phyloP scores from a whole-genome alignment of 2,113 vertebrate genomes.

The Lagopus leucura region DNA sequence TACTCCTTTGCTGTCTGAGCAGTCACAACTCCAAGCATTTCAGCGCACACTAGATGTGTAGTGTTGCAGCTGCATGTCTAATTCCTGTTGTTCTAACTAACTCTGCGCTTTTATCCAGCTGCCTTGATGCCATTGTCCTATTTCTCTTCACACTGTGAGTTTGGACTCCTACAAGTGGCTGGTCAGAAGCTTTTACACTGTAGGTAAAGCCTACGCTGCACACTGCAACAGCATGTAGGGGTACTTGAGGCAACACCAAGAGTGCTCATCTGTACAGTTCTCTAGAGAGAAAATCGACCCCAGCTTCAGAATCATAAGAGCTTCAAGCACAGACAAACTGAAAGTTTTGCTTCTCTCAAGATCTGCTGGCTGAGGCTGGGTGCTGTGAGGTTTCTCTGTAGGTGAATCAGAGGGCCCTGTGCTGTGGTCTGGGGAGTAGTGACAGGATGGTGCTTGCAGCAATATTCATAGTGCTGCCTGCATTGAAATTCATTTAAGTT shows the following conservation, averaged over 20 bases:
- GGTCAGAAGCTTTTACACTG: neutral
- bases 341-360: neutral
- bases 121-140: neutral
- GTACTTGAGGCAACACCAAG: neutral
- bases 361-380: neutral
- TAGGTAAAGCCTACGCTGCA: neutral
- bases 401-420: accelerated
- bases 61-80: neutral
- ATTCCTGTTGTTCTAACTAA: neutral
- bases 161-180: neutral
- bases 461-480: neutral
- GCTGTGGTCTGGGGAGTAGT: accelerated
- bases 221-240: accelerated
- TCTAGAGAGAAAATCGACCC: neutral
- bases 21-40: neutral
- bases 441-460: neutral
- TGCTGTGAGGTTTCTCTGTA: accelerated
- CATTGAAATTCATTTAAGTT: neutral
- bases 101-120: neutral
- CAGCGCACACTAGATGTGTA: neutral
- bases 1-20: accelerated
- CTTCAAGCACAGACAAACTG: neutral
- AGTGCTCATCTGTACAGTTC: neutral
- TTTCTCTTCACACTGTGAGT: neutral
- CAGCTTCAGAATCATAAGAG: neutral